These are phyloP conservation scores for Vollenhovia emeryi DNA, from an alignment of 1,140 invertebrate genomes.

Conservation along the genomic window DNA sequence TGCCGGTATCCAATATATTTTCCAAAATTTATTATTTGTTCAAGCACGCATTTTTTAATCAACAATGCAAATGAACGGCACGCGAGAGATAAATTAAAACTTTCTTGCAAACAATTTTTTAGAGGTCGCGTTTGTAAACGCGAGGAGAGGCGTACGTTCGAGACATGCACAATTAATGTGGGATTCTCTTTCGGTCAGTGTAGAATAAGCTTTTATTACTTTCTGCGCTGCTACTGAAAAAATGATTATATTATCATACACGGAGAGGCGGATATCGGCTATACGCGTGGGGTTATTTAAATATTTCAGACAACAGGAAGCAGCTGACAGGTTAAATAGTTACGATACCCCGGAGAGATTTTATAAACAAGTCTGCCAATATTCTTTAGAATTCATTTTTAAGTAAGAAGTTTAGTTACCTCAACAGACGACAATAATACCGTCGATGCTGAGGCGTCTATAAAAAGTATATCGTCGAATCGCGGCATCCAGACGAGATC, in stretches of 20 bases:
- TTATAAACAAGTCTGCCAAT: neutral
- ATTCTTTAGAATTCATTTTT: neutral
- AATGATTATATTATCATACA: neutral
- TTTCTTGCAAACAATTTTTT: neutral
- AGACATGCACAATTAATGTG: neutral
- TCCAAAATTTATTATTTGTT: neutral
- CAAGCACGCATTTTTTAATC: neutral
- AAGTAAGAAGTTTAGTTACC: slow-evolving; percentile 11
- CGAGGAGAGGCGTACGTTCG: neutral
- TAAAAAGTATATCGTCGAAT: slow-evolving; percentile 31
- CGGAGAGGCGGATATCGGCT: neutral
- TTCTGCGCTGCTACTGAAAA: neutral
- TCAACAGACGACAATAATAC: neutral
- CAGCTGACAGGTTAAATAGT: neutral
- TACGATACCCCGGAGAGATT: neutral
- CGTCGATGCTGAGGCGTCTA: neutral
- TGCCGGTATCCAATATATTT: neutral
- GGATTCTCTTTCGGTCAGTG: neutral
- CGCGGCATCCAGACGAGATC: neutral
- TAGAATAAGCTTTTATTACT: neutral
- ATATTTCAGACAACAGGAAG: neutral
- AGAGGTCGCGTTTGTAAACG: neutral
- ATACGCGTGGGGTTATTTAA: neutral
- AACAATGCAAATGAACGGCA: neutral
- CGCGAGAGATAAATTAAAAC: neutral